A percentile compares a stretch with the other conserved stretches of the same genome.
phyloP scores from a whole-genome alignment of 1,140 invertebrate genomes.

The Ridgeia piscesae region DNA sequence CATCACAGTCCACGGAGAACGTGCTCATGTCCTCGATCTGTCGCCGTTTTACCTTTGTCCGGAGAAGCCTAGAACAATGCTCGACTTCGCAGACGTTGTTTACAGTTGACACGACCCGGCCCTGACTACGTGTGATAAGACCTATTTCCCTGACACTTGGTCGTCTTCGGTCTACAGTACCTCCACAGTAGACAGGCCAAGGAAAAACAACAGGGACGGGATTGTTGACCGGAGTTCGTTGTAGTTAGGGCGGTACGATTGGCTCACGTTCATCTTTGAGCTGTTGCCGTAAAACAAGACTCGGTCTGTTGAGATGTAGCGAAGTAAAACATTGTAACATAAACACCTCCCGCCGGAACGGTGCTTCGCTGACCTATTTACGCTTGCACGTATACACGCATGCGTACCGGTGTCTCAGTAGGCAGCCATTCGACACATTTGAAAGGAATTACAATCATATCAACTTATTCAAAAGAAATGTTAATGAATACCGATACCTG shows the following conservation, averaged over 20 bases:
- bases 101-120: background rate
- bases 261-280: background rate
- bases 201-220: background rate
- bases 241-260: background rate
- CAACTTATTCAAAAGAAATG: no score
- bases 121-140: background rate
- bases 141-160: background rate
- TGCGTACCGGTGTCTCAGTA: no score
- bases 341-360: background rate
- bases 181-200: background rate
- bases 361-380: background rate
- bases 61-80: background rate
- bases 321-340: background rate
- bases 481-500: no score
- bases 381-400: background rate
- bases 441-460: no score
- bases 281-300: background rate
- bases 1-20: background rate
- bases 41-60: background rate
- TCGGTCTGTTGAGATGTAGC: background rate
- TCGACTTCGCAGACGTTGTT: background rate
- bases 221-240: background rate
- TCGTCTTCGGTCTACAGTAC: background rate
- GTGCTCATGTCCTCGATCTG: background rate
- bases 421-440: no score